Percentiles rank a stretch among this genome's conserved stretches.
phyloP scores from a whole-genome alignment of 2,797 vertebrate species.

The Crypturellus tataupa region DNA sequence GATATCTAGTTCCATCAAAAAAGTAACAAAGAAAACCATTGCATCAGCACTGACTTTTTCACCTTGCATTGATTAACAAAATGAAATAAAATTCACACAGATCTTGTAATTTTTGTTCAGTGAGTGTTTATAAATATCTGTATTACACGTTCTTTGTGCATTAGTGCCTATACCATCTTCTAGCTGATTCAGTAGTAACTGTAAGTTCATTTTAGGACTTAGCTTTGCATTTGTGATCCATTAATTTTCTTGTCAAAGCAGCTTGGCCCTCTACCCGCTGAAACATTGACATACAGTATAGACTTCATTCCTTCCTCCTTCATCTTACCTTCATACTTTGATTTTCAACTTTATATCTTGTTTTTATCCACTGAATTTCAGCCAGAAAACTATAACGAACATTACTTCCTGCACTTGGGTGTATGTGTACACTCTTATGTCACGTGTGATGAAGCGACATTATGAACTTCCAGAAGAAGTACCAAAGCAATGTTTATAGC shows the following conservation, averaged over 20 bases:
- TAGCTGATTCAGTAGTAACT: constrained; percentile 13
- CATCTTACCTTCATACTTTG: constrained; percentile 26
- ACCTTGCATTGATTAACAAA: neutral
- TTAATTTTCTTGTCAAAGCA: constrained; percentile 58
- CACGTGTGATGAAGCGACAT: neutral
- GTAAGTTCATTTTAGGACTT: constrained; percentile 19
- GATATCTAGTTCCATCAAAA: neutral
- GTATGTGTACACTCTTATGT: constrained; percentile 1
- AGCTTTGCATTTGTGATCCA: neutral
- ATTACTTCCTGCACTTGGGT: neutral
- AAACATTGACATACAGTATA: constrained; percentile 20
- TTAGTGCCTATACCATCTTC: neutral
- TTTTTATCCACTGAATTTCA: neutral
- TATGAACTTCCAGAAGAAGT: neutral
- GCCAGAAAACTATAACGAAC: neutral
- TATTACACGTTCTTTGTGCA: neutral
- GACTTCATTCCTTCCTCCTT: constrained; percentile 30
- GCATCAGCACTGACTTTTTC: neutral
- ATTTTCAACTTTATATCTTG: neutral
- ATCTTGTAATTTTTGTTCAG: neutral
- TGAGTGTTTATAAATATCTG: neutral
- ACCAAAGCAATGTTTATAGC: neutral
- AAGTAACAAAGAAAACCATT: neutral
- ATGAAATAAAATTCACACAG: neutral
- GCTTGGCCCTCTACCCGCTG: constrained; percentile 7